Evolutionary conservation across 2,888 invertebrate genomes (phyloP).

Genomic region (Leptinotarsa tumamoca): DNA sequence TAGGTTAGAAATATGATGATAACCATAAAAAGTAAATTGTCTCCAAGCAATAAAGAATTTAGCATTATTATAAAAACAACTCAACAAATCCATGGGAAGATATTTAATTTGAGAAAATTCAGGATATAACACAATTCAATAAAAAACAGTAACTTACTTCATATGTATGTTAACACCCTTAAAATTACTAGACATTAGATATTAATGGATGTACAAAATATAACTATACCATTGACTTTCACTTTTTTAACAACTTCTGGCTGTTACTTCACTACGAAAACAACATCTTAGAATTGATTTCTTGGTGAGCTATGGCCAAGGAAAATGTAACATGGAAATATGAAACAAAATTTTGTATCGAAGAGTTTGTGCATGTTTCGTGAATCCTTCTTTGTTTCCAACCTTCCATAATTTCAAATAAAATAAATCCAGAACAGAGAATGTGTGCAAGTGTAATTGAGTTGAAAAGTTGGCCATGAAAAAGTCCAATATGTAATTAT

Average conservation of each 20-base stretch:
- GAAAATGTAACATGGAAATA: conserved; percentile 1
- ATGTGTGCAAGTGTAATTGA: no score
- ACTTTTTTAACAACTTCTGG: conserved; percentile 55
- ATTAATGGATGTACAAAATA: conserved; percentile 58
- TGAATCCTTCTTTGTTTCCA: no score
- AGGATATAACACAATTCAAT: conserved; percentile 48
- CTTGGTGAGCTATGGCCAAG: background rate
- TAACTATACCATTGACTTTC: conserved; percentile 56
- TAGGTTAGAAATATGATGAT: no score
- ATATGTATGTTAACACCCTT: conserved; percentile 52
- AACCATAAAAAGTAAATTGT: no score
- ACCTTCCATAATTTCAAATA: no score
- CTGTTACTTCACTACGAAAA: conserved; percentile 52
- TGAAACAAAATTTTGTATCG: background rate
- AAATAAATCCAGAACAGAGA: no score
- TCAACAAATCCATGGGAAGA: conserved; percentile 40
- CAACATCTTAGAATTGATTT: conserved; percentile 1
- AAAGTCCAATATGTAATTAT: no score
- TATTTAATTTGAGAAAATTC: conserved; percentile 43
- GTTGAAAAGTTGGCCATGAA: no score
- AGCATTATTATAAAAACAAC: background rate
- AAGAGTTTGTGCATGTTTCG: no score
- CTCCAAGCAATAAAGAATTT: no score
- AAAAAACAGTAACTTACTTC: conserved; percentile 57
- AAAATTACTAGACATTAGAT: conserved; percentile 55